Conservation (phyloP, 2,797 vertebrate genomes). For the Cirrhinus mrigala region DNA sequence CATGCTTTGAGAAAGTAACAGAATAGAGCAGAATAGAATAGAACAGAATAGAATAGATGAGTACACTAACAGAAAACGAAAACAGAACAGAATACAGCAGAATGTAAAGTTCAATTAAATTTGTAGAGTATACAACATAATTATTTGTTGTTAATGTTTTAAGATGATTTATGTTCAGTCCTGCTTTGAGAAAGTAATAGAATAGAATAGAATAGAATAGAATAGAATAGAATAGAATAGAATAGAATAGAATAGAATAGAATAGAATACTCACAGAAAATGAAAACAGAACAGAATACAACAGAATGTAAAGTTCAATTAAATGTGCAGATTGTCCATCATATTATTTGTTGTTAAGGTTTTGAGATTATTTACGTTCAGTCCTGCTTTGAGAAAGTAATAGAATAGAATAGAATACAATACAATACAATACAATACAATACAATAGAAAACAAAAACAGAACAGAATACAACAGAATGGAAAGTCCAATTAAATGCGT, state of each 20-base stretch:
- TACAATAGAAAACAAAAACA: neutral
- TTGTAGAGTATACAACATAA: too few species aligned
- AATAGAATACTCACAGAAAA: too few species aligned
- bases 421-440: neutral
- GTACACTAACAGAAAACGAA: neutral
- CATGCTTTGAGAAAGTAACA: neutral
- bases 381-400: neutral
- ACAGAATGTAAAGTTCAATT: too few species aligned
- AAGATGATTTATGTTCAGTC: too few species aligned
- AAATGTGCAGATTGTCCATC: too few species aligned
- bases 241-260: neutral
- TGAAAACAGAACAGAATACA: too few species aligned
- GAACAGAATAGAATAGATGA: neutral
- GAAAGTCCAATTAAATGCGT: neutral
- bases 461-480: neutral
- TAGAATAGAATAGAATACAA: neutral
- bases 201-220: neutral
- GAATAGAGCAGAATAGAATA: neutral
- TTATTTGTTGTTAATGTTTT: too few species aligned
- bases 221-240: neutral
- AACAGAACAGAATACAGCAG: neutral
- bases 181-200: neutral
- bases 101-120: neutral
- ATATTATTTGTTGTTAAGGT: too few species aligned
- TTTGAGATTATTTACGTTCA: too few species aligned